phyloP scores from a whole-genome alignment of 2,113 vertebrate species.

The Porphyrio hochstetteri region DNA sequence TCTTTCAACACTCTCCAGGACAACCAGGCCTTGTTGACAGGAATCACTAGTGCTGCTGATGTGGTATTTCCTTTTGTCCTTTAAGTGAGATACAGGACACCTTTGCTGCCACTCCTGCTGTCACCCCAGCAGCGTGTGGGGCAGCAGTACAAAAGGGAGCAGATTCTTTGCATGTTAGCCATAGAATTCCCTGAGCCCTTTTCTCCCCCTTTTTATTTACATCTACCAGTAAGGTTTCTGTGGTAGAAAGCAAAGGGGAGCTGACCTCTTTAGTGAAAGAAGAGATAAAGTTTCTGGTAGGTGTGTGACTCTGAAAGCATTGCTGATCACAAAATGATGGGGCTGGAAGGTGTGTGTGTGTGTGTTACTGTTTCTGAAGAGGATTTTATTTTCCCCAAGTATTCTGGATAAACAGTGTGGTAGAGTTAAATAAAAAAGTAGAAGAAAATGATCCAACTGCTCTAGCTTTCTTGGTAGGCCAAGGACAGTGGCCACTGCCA shows the following conservation, averaged over 20 bases:
- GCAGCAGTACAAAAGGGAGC: background rate
- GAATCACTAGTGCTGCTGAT: background rate
- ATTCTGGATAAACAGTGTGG: background rate
- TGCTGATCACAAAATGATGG: background rate
- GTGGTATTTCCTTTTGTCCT: conserved; percentile 35
- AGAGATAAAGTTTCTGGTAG: background rate
- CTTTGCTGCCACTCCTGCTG: background rate
- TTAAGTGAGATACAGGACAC: background rate
- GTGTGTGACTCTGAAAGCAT: background rate
- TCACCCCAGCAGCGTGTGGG: background rate
- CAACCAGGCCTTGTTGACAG: background rate
- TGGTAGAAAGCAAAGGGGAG: background rate
- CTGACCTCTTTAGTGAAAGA: background rate
- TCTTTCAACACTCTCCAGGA: background rate
- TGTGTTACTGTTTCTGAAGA: background rate
- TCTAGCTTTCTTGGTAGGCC: background rate
- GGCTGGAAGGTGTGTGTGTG: background rate
- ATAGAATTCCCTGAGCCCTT: background rate
- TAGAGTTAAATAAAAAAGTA: background rate
- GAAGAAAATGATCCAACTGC: background rate
- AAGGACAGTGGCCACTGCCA: background rate
- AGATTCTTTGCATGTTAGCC: conserved; percentile 1
- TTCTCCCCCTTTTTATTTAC: background rate
- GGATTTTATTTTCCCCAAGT: background rate
- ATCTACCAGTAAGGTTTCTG: background rate